These are phyloP conservation scores for Pyrgilauda ruficollis DNA, from an alignment of 2,113 vertebrate species.

Conservation along the genomic window DNA sequence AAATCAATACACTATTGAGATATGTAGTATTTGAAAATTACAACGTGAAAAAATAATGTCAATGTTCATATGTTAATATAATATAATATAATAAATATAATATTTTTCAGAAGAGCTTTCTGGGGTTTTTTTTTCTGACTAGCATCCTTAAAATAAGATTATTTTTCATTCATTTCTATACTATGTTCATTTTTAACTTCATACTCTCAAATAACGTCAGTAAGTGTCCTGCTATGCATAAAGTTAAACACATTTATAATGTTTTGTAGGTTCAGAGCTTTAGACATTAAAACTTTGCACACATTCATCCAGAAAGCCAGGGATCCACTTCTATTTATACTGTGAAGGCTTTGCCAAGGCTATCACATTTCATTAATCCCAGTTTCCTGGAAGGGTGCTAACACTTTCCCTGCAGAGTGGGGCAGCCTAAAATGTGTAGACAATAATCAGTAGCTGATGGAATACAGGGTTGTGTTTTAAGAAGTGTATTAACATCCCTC, in stretches of 20 bases:
- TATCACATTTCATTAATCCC: slow-evolving; percentile 30
- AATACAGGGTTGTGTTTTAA: background rate
- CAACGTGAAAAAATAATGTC: background rate
- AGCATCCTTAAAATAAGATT: background rate
- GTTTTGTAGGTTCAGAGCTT: background rate
- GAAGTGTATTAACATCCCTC: background rate
- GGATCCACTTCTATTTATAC: slow-evolving; percentile 34
- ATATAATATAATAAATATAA: too few relatives aligned
- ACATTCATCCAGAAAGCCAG: background rate
- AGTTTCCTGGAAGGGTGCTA: slow-evolving; percentile 46
- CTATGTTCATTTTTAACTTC: background rate
- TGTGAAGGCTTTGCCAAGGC: background rate
- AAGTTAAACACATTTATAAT: background rate
- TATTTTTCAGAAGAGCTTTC: background rate
- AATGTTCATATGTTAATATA: rapidly evolving
- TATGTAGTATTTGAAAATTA: background rate
- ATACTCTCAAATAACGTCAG: background rate
- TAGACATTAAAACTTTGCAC: background rate
- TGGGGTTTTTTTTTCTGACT: background rate
- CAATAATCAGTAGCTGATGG: background rate
- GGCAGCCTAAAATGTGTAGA: background rate
- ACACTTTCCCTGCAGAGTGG: background rate
- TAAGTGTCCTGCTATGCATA: background rate
- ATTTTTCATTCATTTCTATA: background rate
- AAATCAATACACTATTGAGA: background rate